Evolutionary conservation across 2,113 vertebrate species (phyloP), one percentile per base, ranked within the genome.

Genomic region (Platysteira castanea): DNA sequence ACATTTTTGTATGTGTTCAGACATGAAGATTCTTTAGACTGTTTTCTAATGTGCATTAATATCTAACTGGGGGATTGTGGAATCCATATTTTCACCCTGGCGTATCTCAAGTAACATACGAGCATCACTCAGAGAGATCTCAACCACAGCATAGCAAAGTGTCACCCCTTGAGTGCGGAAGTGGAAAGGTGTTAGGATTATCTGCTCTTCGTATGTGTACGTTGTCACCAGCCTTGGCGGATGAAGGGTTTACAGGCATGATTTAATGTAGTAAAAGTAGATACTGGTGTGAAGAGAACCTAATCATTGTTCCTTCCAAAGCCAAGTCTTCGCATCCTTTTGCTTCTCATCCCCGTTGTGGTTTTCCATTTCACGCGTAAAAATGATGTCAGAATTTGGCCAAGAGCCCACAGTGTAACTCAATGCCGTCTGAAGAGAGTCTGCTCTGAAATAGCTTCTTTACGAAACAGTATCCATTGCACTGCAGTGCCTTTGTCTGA

Each of bases 41-140:
- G 3, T 78, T 84, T 87, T 74, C 42, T 87, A 5, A 50, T 28
- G 22, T 88, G 31, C 70, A 78, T 61, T 70, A 52, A 8, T 81
- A 69, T 20, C 30, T 47, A n/a, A 53, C 24, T 33, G 2, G 37
- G 56, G 47, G 27, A 7, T 13, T 39, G 15, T 71, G 42, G 61
- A 61, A 71, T 68, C 26, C 64, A 1, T 63, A 15, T 54, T 46
- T 47, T 86, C 1, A 0, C 63, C 16, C 15, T 57, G 28, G 16
- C 39, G 8, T 1, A 2, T 76, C 35, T 87, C 59, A 31, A 12
- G n/a, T 31, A 64, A 20, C 4, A 56, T 26, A 33, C 0, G 0
- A 84, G 27, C 26, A 7, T 59, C 33, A 21, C 27, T 69, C 60
- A 60, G 64, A 59, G 70, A 30, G 50, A 27, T 35, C 28, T 53